phyloP scores from a whole-genome alignment of 2,888 invertebrate genomes.

The Coelinius sp. region DNA sequence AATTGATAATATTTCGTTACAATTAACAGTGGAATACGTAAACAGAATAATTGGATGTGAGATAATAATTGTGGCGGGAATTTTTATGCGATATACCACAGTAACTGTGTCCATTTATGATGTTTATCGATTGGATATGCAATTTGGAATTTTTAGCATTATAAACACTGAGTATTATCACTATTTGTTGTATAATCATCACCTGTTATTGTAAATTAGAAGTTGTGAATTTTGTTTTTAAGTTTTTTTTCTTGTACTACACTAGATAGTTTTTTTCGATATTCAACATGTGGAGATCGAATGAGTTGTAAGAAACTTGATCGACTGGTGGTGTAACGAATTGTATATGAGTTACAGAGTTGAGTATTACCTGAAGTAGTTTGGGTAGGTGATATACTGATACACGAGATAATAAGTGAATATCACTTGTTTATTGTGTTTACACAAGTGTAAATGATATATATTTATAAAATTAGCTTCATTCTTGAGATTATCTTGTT shows the following conservation, averaged over 20 bases:
- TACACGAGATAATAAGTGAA: not conserved
- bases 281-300: not conserved
- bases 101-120: not conserved
- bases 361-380: slow-evolving; percentile 3
- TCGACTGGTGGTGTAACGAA: slow-evolving; percentile 15
- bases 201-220: too few species aligned
- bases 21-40: not conserved
- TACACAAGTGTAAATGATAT: not conserved
- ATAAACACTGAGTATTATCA: not conserved
- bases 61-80: slow-evolving; percentile 13
- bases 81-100: not conserved
- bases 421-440: not conserved
- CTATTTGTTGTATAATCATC: too few species aligned
- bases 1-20: not conserved
- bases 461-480: not conserved
- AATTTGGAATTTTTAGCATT: not conserved
- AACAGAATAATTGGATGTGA: not conserved
- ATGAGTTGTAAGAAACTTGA: not conserved
- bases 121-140: slow-evolving; percentile 9
- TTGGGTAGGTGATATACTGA: not conserved
- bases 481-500: not conserved
- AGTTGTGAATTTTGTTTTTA: not conserved
- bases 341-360: not conserved
- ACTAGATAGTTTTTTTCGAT: not conserved
- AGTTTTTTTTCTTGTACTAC: too few species aligned